These are phyloP conservation scores for Cyanoramphus novaezelandiae DNA, from an alignment of 2,113 vertebrate species.

Conservation along the genomic window DNA sequence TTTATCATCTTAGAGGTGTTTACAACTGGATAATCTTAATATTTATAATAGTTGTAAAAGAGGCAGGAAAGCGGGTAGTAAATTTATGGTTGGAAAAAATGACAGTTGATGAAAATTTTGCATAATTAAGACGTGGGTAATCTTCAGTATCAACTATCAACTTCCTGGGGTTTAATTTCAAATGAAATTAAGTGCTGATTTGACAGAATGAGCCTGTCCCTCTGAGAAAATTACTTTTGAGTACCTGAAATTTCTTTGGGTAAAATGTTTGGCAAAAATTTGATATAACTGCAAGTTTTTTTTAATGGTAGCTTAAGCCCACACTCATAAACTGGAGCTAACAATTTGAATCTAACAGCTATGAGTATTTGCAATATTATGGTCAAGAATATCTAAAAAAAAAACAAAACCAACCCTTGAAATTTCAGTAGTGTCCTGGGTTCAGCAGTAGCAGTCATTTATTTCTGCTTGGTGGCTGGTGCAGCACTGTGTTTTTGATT, in stretches of 20 bases:
- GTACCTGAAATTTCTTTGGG: not conserved
- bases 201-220: not conserved
- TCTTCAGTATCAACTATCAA: not conserved
- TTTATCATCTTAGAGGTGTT: constrained; percentile 44
- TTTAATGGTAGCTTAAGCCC: not conserved
- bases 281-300: not conserved
- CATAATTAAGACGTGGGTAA: constrained; percentile 25
- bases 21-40: constrained; percentile 60
- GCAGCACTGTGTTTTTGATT: no score
- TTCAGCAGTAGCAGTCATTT: no score
- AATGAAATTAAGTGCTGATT: not conserved
- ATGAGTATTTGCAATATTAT: not conserved
- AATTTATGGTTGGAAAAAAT: constrained; percentile 47
- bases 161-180: not conserved
- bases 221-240: not conserved
- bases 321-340: not conserved
- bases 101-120: constrained; percentile 26
- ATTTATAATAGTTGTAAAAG: constrained; percentile 52
- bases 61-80: constrained; percentile 31
- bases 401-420: not conserved
- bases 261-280: not conserved
- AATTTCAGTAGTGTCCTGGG: not conserved
- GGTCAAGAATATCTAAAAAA: not conserved
- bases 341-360: not conserved
- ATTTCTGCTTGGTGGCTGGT: no score